Evolutionary conservation across 2,888 invertebrate genomes (phyloP).

Genomic region (Camptogramma bilineatum): DNA sequence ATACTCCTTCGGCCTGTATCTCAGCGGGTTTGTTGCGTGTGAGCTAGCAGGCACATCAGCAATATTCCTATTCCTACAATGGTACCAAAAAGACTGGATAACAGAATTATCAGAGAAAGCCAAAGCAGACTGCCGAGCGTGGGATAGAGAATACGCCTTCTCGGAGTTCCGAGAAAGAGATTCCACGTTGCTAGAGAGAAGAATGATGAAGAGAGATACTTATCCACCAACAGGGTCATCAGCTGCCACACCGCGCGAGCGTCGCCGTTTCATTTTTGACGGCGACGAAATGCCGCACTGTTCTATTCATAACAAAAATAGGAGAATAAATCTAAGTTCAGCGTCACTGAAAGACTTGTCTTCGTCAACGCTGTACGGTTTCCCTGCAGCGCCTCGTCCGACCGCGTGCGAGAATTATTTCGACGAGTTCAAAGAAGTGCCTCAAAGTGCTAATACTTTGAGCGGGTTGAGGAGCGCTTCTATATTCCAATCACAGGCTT

Average conservation of each 20-base stretch:
- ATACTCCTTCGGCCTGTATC: constrained; percentile 94
- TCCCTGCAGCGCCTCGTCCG: constrained; percentile 87
- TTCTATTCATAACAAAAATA: constrained; percentile 84
- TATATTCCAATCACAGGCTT: constrained; percentile 81
- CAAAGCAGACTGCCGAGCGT: constrained; percentile 78
- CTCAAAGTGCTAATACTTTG: constrained; percentile 81
- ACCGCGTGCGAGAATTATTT: constrained; percentile 87
- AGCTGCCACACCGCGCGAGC: constrained; percentile 79
- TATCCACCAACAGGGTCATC: constrained; percentile 76
- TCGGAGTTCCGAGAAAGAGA: constrained; percentile 79
- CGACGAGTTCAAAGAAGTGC: constrained; percentile 83
- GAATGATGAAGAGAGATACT: constrained; percentile 80
- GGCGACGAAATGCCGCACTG: constrained; percentile 84
- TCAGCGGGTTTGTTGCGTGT: constrained; percentile 93
- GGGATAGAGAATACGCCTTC: constrained; percentile 82
- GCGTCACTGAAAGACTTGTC: constrained; percentile 86
- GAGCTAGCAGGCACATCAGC: constrained; percentile 95
- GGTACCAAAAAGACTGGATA: constrained; percentile 89
- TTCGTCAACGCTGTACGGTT: constrained; percentile 86
- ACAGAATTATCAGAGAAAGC: constrained; percentile 81
- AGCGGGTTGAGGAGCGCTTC: constrained; percentile 79
- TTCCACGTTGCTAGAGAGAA: constrained; percentile 72
- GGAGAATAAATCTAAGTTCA: constrained; percentile 80
- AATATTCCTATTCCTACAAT: constrained; percentile 94
- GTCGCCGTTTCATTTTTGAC: constrained; percentile 88